Conservation (phyloP, 2,888 invertebrate genomes). For the Mesorhabditis belari region DNA sequence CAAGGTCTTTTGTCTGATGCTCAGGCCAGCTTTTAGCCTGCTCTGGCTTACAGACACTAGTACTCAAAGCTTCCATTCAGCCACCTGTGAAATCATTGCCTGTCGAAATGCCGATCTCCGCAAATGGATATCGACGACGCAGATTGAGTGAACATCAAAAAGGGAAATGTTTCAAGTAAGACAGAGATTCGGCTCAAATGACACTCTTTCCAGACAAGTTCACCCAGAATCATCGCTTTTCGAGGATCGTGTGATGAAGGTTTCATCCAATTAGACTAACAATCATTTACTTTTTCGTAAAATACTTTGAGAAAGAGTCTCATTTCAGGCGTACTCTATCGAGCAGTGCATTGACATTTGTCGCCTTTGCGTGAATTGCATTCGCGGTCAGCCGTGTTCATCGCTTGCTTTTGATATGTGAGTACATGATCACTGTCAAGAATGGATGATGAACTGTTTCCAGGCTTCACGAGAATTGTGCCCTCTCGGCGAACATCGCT, state of each 20-base stretch:
- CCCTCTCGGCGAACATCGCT: neutral
- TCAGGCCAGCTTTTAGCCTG: no score
- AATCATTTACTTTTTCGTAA: neutral
- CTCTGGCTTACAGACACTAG: no score
- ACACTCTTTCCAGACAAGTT: neutral
- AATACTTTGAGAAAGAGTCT: no score
- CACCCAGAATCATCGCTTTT: neutral
- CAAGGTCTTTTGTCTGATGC: no score
- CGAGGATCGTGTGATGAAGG: neutral
- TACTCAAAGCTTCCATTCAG: no score
- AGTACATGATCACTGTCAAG: no score
- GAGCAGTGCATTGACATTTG: neutral
- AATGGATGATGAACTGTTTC: neutral
- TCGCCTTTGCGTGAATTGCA: neutral
- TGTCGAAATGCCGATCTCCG: neutral
- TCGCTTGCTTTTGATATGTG: neutral
- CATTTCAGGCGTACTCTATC: neutral
- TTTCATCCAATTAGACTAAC: neutral
- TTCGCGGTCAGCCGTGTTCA: neutral
- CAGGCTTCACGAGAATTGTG: neutral
- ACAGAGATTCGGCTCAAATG: neutral
- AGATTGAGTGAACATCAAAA: neutral
- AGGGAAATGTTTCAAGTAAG: neutral
- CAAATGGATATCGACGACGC: neutral
- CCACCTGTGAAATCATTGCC: no score